These are phyloP conservation scores for Drosophila sulfurigaster DNA, from an alignment of 1,140 invertebrate genomes.

Conservation along the genomic window DNA sequence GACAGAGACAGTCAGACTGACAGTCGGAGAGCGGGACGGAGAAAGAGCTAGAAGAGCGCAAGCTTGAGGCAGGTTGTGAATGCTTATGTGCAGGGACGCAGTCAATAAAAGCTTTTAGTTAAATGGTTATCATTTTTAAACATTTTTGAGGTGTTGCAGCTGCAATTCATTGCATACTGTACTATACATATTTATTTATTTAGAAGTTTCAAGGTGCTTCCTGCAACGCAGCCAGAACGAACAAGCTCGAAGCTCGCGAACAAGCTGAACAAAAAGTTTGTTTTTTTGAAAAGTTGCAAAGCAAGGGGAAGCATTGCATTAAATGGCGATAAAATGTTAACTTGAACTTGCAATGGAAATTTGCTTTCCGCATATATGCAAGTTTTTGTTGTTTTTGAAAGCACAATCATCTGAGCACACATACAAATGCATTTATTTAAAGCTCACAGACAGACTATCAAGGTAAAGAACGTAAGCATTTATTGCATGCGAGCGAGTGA, in stretches of 20 bases:
- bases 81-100: slow-evolving; percentile 48
- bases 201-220: slow-evolving; percentile 84
- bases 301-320: slow-evolving; percentile 66
- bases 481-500: slow-evolving; percentile 48
- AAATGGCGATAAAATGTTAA: slow-evolving; percentile 72
- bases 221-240: slow-evolving; percentile 55
- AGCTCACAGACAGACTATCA: slow-evolving; percentile 44
- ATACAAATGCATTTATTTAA: slow-evolving; percentile 21
- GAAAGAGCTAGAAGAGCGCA: slow-evolving; percentile 14
- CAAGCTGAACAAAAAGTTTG: slow-evolving; percentile 37
- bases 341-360: slow-evolving; percentile 76
- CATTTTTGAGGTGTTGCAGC: slow-evolving; percentile 28
- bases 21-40: slow-evolving; percentile 1
- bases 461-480: slow-evolving; percentile 63
- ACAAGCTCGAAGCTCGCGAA: slow-evolving; percentile 3
- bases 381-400: slow-evolving; percentile 44
- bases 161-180: slow-evolving; percentile 31
- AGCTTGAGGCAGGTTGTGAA: slow-evolving; percentile 47
- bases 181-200: slow-evolving; percentile 59
- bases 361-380: slow-evolving; percentile 70
- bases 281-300: slow-evolving; percentile 68
- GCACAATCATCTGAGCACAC: slow-evolving; percentile 40
- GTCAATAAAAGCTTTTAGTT: slow-evolving; percentile 36
- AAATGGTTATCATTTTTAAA: slow-evolving; percentile 52
- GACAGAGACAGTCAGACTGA: slow-evolving; percentile 5